These are phyloP conservation scores for Mimumesa dahlbomi DNA, from an alignment of 2,888 invertebrate genomes.

Conservation along the genomic window DNA sequence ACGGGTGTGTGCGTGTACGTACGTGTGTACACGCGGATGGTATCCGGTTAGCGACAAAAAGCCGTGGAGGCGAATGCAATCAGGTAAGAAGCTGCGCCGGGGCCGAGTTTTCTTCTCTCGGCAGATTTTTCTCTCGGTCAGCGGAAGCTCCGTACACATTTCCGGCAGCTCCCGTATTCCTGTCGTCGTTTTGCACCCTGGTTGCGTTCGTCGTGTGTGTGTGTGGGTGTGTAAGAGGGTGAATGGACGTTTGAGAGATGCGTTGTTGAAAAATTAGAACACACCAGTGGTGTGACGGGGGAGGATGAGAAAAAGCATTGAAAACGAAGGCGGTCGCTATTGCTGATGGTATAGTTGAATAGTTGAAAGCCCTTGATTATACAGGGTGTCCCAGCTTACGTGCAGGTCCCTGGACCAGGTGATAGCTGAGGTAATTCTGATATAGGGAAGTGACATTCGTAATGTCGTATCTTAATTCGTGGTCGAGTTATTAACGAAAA, in stretches of 20 bases:
- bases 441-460: too few species aligned
- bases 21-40: constrained; percentile 23
- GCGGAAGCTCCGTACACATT: constrained; percentile 19
- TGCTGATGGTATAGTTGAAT: too few species aligned
- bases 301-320: neutral
- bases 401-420: too few species aligned
- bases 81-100: constrained; percentile 57
- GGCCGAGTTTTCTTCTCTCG: constrained; percentile 6
- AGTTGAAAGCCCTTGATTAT: too few species aligned
- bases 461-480: too few species aligned
- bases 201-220: neutral
- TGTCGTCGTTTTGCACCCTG: too few species aligned
- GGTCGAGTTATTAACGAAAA: too few species aligned
- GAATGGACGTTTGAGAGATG: neutral
- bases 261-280: neutral
- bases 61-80: constrained; percentile 57
- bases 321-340: too few species aligned
- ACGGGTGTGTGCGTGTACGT: neutral
- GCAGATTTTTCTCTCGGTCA: constrained; percentile 23
- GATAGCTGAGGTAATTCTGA: too few species aligned
- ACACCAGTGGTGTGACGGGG: neutral
- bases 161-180: neutral
- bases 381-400: too few species aligned
- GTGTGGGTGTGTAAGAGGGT: neutral
- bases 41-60: constrained; percentile 40